Evolutionary conservation across 2,888 invertebrate genomes (phyloP).

Genomic region (Acrocera orbiculus): DNA sequence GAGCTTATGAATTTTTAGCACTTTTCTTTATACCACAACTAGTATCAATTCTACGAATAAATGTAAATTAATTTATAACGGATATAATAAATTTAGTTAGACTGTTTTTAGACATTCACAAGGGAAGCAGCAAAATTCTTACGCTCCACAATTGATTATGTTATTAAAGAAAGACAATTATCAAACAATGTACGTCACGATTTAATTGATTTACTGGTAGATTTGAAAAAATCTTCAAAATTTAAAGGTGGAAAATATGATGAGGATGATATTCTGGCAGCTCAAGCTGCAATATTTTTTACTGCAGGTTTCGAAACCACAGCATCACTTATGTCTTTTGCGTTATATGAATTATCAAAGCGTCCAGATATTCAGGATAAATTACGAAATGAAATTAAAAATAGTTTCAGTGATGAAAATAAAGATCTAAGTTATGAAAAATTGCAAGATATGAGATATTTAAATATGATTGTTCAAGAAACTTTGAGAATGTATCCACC

Average conservation of each 20-base stretch:
- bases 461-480: slow-evolving; percentile 21
- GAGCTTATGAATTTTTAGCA: slow-evolving; percentile 20
- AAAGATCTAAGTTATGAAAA: slow-evolving; percentile 20
- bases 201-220: slow-evolving; percentile 34
- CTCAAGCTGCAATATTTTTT: slow-evolving; percentile 13
- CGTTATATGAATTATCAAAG: slow-evolving; percentile 19
- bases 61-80: slow-evolving; percentile 12
- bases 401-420: slow-evolving; percentile 13
- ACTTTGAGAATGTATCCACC: slow-evolving; percentile 27
- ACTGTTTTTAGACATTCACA: slow-evolving; percentile 14
- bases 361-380: slow-evolving; percentile 20
- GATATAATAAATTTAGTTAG: background rate
- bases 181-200: slow-evolving; percentile 30
- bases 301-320: slow-evolving; percentile 12
- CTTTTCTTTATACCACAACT: slow-evolving; percentile 25
- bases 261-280: slow-evolving; percentile 9
- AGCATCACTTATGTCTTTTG: slow-evolving; percentile 20
- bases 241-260: background rate
- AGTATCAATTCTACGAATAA: slow-evolving; percentile 17
- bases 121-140: slow-evolving; percentile 24
- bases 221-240: slow-evolving; percentile 19
- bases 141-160: slow-evolving; percentile 24
- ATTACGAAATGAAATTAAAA: slow-evolving; percentile 21
- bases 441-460: slow-evolving; percentile 20
- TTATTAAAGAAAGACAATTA: slow-evolving; percentile 28